A percentile compares a stretch with the other conserved stretches of the same genome.
phyloP scores from a whole-genome alignment of 2,113 vertebrate species.

The Acanthisitta chloris region DNA sequence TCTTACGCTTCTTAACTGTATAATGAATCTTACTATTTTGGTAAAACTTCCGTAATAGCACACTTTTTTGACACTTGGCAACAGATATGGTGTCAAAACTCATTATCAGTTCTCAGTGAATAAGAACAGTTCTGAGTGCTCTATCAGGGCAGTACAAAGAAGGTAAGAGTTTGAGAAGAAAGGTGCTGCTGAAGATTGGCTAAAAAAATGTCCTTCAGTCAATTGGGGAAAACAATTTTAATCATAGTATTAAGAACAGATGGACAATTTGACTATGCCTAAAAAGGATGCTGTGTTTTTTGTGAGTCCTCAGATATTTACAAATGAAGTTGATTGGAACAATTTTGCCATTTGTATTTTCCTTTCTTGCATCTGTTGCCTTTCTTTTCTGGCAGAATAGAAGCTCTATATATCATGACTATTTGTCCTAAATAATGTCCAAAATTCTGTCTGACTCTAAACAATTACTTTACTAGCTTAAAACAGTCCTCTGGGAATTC shows the following conservation, averaged over 20 bases:
- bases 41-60: not conserved
- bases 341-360: not conserved
- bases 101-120: not conserved
- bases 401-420: not conserved
- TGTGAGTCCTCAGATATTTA: not conserved
- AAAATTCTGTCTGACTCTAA: not conserved
- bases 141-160: not conserved
- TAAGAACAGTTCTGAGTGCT: not conserved
- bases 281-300: not conserved
- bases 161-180: not conserved
- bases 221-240: not conserved
- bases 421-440: not conserved
- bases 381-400: not conserved
- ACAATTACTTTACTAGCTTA: not conserved
- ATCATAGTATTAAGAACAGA: not conserved
- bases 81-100: not conserved
- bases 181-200: not conserved
- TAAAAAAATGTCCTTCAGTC: not conserved
- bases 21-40: not conserved
- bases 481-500: not conserved
- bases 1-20: not conserved
- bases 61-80: not conserved
- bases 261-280: not conserved
- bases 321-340: not conserved
- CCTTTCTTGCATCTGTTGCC: not conserved